A percentile compares a stretch with the other conserved stretches of the same genome.
Conservation (phyloP, 2,113 vertebrate genomes). For the Platichthys flesus region DNA sequence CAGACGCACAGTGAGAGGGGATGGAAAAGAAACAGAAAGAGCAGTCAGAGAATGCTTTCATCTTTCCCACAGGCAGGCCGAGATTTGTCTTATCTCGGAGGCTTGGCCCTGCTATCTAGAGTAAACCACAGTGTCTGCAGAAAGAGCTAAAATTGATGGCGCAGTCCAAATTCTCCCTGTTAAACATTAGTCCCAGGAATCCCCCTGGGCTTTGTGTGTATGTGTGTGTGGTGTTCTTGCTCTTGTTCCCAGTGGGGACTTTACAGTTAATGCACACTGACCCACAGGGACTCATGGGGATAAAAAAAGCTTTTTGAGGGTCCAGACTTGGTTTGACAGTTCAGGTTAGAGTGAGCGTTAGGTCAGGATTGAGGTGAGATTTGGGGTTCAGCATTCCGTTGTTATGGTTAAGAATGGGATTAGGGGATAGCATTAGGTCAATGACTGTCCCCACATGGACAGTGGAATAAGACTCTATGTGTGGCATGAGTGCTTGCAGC, state of each 20-base stretch:
- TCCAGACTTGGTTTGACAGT: neutral
- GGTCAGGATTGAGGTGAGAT: neutral
- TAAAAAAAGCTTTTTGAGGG: neutral
- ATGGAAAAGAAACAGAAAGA: constrained; percentile 29
- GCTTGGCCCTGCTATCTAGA: constrained; percentile 67
- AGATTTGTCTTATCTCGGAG: constrained; percentile 70
- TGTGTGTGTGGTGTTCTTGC: constrained; percentile 17
- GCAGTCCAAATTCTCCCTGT: constrained; percentile 64
- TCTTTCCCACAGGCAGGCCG: constrained; percentile 64
- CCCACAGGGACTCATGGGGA: neutral
- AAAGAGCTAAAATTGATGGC: constrained; percentile 66
- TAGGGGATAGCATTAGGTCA: neutral
- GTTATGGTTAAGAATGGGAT: neutral
- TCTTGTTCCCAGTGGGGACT: neutral
- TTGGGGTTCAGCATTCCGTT: neutral
- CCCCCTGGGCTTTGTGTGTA: constrained; percentile 46
- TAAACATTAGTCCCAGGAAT: constrained; percentile 79
- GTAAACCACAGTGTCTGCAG: constrained; percentile 71
- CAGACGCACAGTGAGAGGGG: neutral
- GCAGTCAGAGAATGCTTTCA: constrained; percentile 69
- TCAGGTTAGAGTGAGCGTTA: neutral
- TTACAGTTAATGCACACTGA: neutral
- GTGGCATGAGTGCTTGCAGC: neutral
- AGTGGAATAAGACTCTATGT: neutral
- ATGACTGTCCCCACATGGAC: neutral